Evolutionary conservation across 2,113 vertebrate species (phyloP).

Genomic region (Proteles cristata): DNA sequence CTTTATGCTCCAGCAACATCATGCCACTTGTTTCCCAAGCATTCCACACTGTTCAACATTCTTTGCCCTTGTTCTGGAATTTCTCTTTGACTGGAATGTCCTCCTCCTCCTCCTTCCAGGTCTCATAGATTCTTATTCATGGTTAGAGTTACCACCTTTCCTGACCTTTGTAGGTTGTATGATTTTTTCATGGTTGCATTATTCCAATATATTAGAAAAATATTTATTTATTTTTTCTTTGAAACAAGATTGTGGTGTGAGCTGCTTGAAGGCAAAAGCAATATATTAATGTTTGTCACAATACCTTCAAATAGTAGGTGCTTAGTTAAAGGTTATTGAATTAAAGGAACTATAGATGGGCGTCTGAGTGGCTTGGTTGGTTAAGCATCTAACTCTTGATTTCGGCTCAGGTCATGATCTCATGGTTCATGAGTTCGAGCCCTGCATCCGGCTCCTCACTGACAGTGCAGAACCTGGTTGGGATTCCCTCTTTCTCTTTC

Average conservation of each 20-base stretch:
- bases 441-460: no score
- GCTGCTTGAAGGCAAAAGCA: neutral
- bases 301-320: neutral
- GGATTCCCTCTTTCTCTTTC: no score
- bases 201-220: neutral
- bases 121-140: neutral
- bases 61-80: conserved; percentile 58
- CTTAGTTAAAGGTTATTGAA: conserved; percentile 41
- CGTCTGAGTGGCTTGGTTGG: no score
- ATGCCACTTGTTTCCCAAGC: neutral
- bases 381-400: no score
- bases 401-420: no score
- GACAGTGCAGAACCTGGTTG: no score
- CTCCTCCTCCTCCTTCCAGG: neutral
- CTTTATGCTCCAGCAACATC: neutral
- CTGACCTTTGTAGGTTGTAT: neutral
- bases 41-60: conserved; percentile 4
- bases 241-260: neutral
- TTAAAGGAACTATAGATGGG: neutral
- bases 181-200: conserved; percentile 27
- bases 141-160: neutral
- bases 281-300: neutral
- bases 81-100: neutral
- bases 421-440: no score
- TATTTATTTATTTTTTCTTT: neutral